Conservation (phyloP, 2,113 vertebrate genomes). For the Leptobrachium ailaonicum region DNA sequence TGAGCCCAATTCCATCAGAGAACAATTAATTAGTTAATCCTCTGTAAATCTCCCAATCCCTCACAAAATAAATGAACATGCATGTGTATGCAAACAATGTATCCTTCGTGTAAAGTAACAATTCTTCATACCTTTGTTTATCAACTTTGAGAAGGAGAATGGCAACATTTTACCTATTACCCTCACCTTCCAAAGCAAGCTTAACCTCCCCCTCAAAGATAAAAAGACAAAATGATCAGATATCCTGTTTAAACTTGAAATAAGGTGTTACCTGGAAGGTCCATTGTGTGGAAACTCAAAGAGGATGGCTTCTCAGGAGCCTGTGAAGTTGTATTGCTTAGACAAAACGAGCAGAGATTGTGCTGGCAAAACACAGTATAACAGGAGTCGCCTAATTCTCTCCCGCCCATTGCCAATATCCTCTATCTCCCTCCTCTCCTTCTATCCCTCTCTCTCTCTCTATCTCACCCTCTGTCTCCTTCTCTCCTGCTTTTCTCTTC, state of each 20-base stretch:
- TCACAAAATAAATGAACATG: too few relatives aligned
- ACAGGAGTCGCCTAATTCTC: slow-evolving; percentile 70
- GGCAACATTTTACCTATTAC: too few relatives aligned
- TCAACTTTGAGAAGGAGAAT: too few relatives aligned
- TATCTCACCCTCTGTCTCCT: slow-evolving; percentile 58
- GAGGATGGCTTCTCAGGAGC: slow-evolving; percentile 59
- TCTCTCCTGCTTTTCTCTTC: slow-evolving; percentile 52
- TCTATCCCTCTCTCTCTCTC: slow-evolving; percentile 56
- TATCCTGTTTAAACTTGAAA: background rate
- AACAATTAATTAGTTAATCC: too few relatives aligned
- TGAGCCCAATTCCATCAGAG: too few relatives aligned
- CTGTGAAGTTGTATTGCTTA: slow-evolving; percentile 67
- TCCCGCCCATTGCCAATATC: slow-evolving; percentile 80
- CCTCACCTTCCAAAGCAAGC: too few relatives aligned
- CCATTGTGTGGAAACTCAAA: slow-evolving; percentile 68
- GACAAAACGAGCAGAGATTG: slow-evolving; percentile 64
- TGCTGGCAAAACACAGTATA: slow-evolving; percentile 67
- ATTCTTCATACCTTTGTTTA: too few relatives aligned
- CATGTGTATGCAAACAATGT: too few relatives aligned
- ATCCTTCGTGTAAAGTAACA: too few relatives aligned
- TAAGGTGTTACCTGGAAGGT: slow-evolving; percentile 77
- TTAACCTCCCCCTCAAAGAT: too few relatives aligned
- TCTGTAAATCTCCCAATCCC: too few relatives aligned
- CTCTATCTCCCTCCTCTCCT: slow-evolving; percentile 61
- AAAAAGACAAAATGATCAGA: too few relatives aligned